Conservation (phyloP, 2,797 vertebrate species). For the Manis crassicaudata region DNA sequence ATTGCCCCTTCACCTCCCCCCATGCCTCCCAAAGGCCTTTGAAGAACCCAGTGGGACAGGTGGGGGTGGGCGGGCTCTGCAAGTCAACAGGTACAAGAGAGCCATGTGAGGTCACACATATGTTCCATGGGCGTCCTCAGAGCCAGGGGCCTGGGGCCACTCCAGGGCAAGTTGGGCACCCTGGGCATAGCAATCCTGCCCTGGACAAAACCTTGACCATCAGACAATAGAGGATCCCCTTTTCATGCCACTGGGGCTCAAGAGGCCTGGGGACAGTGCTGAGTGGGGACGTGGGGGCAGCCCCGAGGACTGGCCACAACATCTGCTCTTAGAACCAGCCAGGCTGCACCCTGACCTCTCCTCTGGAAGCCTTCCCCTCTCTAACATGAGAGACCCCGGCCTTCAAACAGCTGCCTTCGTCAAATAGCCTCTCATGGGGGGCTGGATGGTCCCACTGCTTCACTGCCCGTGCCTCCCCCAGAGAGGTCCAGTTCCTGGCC, state of each 20-base stretch:
- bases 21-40: background rate
- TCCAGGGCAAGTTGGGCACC: no score
- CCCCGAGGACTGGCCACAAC: background rate
- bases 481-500: background rate
- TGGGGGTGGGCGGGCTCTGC: background rate
- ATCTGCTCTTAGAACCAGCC: background rate
- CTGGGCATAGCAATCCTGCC: background rate
- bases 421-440: background rate
- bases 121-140: background rate
- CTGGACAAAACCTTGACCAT: background rate
- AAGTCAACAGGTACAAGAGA: fast-evolving
- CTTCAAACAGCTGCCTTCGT: background rate
- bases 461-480: background rate
- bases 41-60: no score
- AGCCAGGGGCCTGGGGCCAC: background rate
- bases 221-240: background rate
- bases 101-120: no score
- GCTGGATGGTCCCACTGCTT: fast-evolving
- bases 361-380: no score
- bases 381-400: no score
- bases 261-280: background rate
- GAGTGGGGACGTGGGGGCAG: background rate
- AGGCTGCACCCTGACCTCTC: background rate
- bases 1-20: background rate
- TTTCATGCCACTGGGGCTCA: background rate